These are phyloP conservation scores for Periplaneta americana DNA, from an alignment of 1,140 invertebrate species.

Conservation along the genomic window DNA sequence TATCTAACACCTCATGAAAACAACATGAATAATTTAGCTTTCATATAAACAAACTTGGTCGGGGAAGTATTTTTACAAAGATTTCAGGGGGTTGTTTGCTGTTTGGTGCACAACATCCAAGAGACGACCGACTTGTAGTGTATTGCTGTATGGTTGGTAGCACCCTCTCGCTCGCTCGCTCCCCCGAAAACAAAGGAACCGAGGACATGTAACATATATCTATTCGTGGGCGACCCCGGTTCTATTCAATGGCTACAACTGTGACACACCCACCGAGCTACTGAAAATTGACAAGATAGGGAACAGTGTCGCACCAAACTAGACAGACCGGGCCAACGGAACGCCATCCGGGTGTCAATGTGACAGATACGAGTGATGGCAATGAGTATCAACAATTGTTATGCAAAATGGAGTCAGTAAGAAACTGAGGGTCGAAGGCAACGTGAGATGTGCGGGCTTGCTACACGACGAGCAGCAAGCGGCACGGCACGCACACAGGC, in stretches of 20 bases:
- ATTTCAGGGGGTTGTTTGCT: conserved; percentile 1
- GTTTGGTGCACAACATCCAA: not conserved
- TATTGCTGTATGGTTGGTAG: not conserved
- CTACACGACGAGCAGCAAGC: no score
- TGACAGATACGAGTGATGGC: not conserved
- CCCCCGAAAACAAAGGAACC: not conserved
- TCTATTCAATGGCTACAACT: no score
- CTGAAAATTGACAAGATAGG: conserved; percentile 17
- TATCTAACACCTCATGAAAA: conserved; percentile 7
- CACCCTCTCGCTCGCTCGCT: not conserved
- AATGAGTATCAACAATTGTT: not conserved
- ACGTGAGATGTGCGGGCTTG: no score
- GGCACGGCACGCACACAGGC: no score
- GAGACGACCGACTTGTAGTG: not conserved
- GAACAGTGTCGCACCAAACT: conserved; percentile 1
- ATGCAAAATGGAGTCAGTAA: not conserved
- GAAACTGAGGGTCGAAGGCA: not conserved
- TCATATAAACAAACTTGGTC: not conserved
- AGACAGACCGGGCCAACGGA: not conserved
- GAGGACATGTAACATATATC: not conserved
- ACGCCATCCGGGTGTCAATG: not conserved
- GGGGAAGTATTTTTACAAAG: not conserved
- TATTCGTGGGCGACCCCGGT: no score
- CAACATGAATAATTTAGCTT: conserved; percentile 9
- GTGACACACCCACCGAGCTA: no score